Evolutionary conservation across 1,140 invertebrate species (phyloP).

Genomic region (Drosophila setifemur): DNA sequence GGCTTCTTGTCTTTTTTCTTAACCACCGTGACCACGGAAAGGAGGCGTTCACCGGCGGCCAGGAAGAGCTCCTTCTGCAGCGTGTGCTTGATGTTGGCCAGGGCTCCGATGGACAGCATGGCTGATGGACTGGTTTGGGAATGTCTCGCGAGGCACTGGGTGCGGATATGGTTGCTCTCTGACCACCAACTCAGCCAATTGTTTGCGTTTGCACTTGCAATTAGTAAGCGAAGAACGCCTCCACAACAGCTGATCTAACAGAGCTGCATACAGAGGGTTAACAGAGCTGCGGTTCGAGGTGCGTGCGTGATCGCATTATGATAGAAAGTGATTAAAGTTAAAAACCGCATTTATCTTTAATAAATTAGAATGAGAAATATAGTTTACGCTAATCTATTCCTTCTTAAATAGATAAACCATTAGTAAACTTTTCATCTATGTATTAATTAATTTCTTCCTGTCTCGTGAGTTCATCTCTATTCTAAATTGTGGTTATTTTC

Average conservation of each 20-base stretch:
- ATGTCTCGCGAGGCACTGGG: conserved; percentile 24
- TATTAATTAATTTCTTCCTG: not conserved
- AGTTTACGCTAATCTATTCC: too few species aligned
- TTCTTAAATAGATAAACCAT: too few species aligned
- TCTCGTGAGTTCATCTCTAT: not conserved
- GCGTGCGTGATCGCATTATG: too few species aligned
- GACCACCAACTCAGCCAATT: conserved; percentile 33
- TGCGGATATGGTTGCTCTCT: not conserved
- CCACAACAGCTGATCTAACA: conserved; percentile 55
- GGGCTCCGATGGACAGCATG: conserved; percentile 77
- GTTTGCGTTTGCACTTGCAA: conserved; percentile 41
- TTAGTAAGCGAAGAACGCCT: conserved; percentile 51
- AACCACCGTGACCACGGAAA: conserved; percentile 91
- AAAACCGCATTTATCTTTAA: too few species aligned
- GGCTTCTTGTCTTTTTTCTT: conserved; percentile 89
- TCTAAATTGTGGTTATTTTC: not conserved
- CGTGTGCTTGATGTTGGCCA: conserved; percentile 85
- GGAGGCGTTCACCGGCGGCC: conserved; percentile 89
- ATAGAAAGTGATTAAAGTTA: too few species aligned
- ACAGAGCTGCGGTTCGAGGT: not conserved
- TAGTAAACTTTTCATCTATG: too few species aligned
- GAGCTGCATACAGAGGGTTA: not conserved
- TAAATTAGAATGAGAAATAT: too few species aligned
- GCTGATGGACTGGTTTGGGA: conserved; percentile 29
- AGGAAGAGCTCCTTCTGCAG: conserved; percentile 92